These are phyloP conservation scores for Leptinotarsa lineolata DNA, from an alignment of 1,140 invertebrate species.

Conservation along the genomic window DNA sequence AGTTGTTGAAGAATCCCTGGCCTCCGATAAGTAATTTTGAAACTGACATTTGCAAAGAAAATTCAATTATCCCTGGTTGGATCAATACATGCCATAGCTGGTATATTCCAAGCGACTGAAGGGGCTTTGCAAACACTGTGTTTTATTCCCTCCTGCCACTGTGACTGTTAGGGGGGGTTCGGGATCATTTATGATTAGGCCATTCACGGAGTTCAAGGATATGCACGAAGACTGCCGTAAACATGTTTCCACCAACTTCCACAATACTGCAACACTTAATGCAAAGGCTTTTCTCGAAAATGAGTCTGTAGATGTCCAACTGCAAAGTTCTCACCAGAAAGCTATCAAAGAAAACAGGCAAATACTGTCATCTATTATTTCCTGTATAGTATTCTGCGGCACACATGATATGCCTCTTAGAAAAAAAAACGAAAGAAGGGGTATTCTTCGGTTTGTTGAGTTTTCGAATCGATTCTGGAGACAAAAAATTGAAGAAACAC, in stretches of 20 bases:
- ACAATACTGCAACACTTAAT: constrained; percentile 32
- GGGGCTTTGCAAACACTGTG: neutral
- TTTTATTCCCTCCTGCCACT: too few species aligned
- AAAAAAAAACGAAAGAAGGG: constrained; percentile 33
- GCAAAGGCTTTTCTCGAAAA: constrained; percentile 30
- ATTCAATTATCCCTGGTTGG: constrained; percentile 37
- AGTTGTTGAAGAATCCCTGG: neutral
- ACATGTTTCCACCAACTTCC: constrained; percentile 31
- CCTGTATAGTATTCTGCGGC: constrained; percentile 40
- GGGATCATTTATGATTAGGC: constrained; percentile 34
- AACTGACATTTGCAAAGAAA: constrained; percentile 21
- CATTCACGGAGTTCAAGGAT: constrained; percentile 42
- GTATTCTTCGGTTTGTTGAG: constrained; percentile 43
- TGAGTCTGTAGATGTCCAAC: constrained; percentile 36
- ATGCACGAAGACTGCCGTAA: constrained; percentile 40
- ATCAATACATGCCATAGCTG: constrained; percentile 44
- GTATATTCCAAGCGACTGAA: constrained; percentile 38
- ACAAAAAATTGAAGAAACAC: constrained; percentile 30
- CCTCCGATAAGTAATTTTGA: neutral
- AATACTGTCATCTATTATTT: constrained; percentile 38
- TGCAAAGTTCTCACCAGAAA: constrained; percentile 9
- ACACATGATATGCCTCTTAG: too few species aligned
- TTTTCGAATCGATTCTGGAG: constrained; percentile 31
- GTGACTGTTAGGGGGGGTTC: constrained; percentile 21
- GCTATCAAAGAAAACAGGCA: constrained; percentile 30